Conservation (phyloP, 2,797 vertebrate species). For the Apodemus agrarius region DNA sequence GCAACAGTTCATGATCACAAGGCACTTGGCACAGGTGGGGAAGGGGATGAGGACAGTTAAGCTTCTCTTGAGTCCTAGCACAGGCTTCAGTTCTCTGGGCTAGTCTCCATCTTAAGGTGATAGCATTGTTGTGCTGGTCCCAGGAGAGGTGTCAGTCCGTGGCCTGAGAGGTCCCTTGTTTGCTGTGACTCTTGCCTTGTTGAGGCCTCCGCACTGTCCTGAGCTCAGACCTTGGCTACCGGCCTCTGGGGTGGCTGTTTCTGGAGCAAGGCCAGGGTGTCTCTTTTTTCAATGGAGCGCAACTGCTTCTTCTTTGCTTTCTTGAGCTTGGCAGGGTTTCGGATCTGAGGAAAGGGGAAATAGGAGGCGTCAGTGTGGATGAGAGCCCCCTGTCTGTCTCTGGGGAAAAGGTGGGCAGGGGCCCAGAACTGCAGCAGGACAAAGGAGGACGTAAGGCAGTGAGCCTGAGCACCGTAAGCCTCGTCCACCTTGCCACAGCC, state of each 20-base stretch:
- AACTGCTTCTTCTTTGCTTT: slow-evolving; percentile 96
- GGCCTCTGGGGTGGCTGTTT: slow-evolving; percentile 67
- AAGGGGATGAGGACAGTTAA: not conserved
- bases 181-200: not conserved
- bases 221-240: slow-evolving; percentile 58
- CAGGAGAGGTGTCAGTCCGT: accelerated
- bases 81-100: not conserved
- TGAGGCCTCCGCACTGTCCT: not conserved
- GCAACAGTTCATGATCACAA: not conserved
- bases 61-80: not conserved
- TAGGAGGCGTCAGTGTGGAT: accelerated
- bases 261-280: slow-evolving; percentile 92
- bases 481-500: not conserved
- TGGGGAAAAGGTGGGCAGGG: not conserved
- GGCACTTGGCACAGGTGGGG: slow-evolving; percentile 28
- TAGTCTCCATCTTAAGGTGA: not conserved
- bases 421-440: not conserved
- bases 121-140: accelerated
- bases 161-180: not conserved
- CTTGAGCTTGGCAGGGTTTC: slow-evolving; percentile 95
- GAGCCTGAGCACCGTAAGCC: accelerated
- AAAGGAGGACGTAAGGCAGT: accelerated
- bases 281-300: slow-evolving; percentile 93
- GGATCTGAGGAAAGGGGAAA: slow-evolving; percentile 88
- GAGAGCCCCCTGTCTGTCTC: no score